A percentile compares a stretch with the other conserved stretches of the same genome.
Conservation (phyloP, 2,797 vertebrate genomes). For the Balearica regulorum region DNA sequence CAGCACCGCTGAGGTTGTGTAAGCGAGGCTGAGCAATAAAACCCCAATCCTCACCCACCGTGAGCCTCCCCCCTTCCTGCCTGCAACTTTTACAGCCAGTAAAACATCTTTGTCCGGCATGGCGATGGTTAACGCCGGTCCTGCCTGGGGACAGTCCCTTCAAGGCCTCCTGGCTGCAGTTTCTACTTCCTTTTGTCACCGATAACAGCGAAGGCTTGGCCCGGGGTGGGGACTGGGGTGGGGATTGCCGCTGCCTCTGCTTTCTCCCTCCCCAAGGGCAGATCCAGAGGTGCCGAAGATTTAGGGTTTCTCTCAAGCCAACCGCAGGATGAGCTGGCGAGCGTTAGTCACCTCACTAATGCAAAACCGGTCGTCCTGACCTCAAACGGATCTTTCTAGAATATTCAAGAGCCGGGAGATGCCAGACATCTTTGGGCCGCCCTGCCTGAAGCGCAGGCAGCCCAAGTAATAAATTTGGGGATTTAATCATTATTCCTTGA, state of each 20-base stretch:
- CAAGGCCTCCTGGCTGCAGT: not conserved
- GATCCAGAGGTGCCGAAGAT: accelerated
- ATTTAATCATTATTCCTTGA: not conserved
- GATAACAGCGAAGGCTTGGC: not conserved
- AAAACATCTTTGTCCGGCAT: not conserved
- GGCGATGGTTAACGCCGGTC: accelerated
- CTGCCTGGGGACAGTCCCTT: not conserved
- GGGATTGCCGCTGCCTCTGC: not conserved
- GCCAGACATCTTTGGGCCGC: not conserved
- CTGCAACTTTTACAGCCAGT: not conserved
- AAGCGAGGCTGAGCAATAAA: not conserved
- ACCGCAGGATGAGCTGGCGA: not conserved
- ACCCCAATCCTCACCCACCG: accelerated
- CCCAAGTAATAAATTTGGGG: not conserved
- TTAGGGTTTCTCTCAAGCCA: not conserved
- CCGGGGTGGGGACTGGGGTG: not conserved
- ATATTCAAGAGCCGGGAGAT: not conserved
- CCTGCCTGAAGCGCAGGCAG: not conserved
- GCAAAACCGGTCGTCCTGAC: not conserved
- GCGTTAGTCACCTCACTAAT: not conserved
- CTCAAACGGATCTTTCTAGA: not conserved
- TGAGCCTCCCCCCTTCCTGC: not conserved
- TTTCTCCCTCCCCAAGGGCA: not conserved
- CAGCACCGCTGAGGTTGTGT: not conserved
- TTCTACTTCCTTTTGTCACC: not conserved